Percentiles rank a stretch among this genome's conserved stretches.
Conservation (phyloP, 2,888 invertebrate genomes). For the Xestoiulus laeticollis region DNA sequence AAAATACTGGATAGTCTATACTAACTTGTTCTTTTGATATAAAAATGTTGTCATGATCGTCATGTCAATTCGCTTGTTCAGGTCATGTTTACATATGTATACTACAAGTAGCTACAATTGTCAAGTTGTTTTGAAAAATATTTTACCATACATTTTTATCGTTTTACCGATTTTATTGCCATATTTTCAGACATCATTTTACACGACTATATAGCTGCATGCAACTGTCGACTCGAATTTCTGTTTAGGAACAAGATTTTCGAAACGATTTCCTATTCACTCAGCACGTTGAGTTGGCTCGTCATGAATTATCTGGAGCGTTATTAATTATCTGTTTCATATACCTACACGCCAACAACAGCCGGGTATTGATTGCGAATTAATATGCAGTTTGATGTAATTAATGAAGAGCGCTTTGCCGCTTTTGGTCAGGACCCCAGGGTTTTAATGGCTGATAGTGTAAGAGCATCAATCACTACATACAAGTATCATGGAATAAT, state of each 20-base stretch:
- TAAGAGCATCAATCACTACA: conserved; percentile 11
- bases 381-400: conserved; percentile 26
- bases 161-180: too few species aligned
- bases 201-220: too few species aligned
- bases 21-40: too few species aligned
- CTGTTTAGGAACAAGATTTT: background rate
- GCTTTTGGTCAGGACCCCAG: conserved; percentile 26
- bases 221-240: too few species aligned
- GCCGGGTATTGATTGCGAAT: conserved; percentile 12
- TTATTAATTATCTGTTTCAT: conserved; percentile 7
- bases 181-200: too few species aligned
- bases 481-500: background rate
- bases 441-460: conserved; percentile 26
- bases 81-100: too few species aligned
- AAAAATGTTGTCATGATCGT: too few species aligned
- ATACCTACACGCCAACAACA: background rate
- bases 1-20: too few species aligned
- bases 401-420: conserved; percentile 12
- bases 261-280: background rate
- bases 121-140: too few species aligned
- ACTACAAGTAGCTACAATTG: too few species aligned
- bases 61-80: too few species aligned
- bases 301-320: background rate
- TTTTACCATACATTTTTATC: too few species aligned
- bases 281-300: background rate